Base-by-base conservation (phyloP, 2,113 vertebrate species). In the Connochaetes taurinus region DNA sequence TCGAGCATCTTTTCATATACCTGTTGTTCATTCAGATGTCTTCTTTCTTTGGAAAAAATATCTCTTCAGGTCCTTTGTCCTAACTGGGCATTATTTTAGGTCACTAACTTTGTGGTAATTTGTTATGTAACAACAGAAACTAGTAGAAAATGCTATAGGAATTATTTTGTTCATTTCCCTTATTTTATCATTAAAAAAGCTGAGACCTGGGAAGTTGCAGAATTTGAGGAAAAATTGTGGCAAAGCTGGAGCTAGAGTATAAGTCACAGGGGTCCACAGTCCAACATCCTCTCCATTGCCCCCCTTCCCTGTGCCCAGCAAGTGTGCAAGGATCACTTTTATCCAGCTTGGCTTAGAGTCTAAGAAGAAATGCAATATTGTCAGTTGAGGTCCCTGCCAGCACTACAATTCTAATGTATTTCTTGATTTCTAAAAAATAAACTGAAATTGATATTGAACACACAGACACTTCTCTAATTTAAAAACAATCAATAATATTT, bases 401-500 rank as follows among this genome's bases (percentile, higher is more conserved):
- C 45, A 74, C 71, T 60, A 88, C 45, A 31, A 53, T 93, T 86
- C 76, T 94, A 95, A 95, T 90, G 12, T 90, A 91, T 81, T 92
- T 96, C 43, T 83, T 96, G 92, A 95, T 97, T 97, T 97, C 92
- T 92, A 96, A 92, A 91, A 96, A 97, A 74, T 80, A 83, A 96
- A 71, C 88, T 89, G 95, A 96, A 97, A 97, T 97, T 95, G 92
- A 84, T 96, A 97, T 95, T 74, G 92, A 98, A 96, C 21, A 23
- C 91, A 89, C 53, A 96, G 96, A 95, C n/a, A 95, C 92, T 96
- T 98, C 90, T 97, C 94, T 96, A 95, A 97, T 97, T 97, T 96
- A 96, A 96, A 98, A 97, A 90, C 82, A 96, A 96, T 98, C 97
- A 96, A 96, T 96, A 96, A 60, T 95, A 96, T 94, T 95, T 98